Conservation (phyloP, 1,140 invertebrate species). For the Xylocopa sonorina region DNA sequence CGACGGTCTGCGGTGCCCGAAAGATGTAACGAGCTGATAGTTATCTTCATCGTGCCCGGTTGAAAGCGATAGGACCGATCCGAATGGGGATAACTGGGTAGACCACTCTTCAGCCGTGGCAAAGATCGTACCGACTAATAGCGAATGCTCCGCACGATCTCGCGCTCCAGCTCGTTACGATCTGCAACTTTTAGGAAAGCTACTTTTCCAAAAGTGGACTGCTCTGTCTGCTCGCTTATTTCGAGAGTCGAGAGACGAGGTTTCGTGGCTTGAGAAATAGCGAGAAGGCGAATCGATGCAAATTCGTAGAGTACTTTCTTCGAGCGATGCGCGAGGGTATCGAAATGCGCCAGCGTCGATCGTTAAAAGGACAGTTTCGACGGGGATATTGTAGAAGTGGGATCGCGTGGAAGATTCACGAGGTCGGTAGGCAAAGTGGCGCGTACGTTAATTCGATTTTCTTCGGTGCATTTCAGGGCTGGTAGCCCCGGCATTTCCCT, state of each 20-base stretch:
- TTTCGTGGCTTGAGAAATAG: no score
- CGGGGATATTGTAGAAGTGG: constrained; percentile 4
- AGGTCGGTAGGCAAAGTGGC: constrained; percentile 39
- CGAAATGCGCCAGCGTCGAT: not conserved
- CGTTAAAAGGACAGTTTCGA: constrained; percentile 39
- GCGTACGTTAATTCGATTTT: constrained; percentile 78
- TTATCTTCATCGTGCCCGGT: constrained; percentile 71
- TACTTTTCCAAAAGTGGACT: no score
- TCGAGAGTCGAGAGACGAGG: no score
- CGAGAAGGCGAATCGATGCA: no score
- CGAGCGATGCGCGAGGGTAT: no score
- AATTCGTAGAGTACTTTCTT: no score
- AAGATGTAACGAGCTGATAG: constrained; percentile 74
- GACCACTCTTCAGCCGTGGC: constrained; percentile 45
- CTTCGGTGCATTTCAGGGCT: constrained; percentile 69
- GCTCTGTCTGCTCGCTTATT: no score
- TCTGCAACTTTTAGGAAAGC: not conserved
- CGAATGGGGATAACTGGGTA: constrained; percentile 49
- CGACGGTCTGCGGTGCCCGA: constrained; percentile 45
- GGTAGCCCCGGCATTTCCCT: constrained; percentile 15
- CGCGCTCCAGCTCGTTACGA: constrained; percentile 33
- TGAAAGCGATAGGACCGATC: constrained; percentile 61
- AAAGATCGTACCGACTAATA: constrained; percentile 48
- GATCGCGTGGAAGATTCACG: constrained; percentile 35
- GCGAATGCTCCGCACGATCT: constrained; percentile 32